Percentiles rank a stretch among this genome's conserved stretches.
These are phyloP conservation scores for Eristalinus aeneus DNA, from an alignment of 2,888 invertebrate genomes.

Conservation along the genomic window DNA sequence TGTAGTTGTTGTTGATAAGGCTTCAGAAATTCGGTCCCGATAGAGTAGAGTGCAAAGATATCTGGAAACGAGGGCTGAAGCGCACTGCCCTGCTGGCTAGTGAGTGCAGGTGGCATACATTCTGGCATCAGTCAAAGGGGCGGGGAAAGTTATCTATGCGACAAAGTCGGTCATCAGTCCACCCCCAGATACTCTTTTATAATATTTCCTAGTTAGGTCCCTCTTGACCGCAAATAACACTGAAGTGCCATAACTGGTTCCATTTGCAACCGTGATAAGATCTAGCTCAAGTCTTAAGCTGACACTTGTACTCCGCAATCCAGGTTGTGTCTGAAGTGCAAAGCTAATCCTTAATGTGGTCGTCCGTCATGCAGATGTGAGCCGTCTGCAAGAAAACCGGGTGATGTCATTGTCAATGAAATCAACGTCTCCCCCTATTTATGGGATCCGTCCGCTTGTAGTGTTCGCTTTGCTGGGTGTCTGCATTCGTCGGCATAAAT, in stretches of 20 bases:
- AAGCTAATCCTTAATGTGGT: conserved; percentile 12
- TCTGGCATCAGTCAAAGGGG: not conserved
- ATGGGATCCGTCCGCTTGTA: conserved; percentile 38
- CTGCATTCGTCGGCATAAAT: conserved; percentile 35
- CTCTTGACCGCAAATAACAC: conserved; percentile 1
- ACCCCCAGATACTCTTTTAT: not conserved
- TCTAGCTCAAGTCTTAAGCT: not conserved
- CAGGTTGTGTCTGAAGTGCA: conserved; percentile 27
- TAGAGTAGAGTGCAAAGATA: conserved; percentile 12
- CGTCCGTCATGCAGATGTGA: not conserved
- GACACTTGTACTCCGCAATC: not conserved
- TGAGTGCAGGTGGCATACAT: not conserved
- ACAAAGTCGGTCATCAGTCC: conserved; percentile 24
- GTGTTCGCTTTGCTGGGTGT: conserved; percentile 8
- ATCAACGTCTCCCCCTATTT: conserved; percentile 47
- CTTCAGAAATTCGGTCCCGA: conserved; percentile 45
- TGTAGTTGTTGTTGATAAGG: conserved; percentile 41
- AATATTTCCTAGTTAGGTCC: not conserved
- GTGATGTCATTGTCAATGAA: conserved; percentile 62
- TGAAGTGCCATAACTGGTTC: not conserved
- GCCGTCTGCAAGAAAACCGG: not conserved
- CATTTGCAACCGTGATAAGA: conserved; percentile 5
- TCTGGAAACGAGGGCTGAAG: not conserved
- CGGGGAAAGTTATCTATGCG: not conserved
- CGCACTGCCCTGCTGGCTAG: not conserved